A percentile compares a stretch with the other conserved stretches of the same genome.
phyloP scores from a whole-genome alignment of 2,888 invertebrate species.

The Chrysolina haemoptera region DNA sequence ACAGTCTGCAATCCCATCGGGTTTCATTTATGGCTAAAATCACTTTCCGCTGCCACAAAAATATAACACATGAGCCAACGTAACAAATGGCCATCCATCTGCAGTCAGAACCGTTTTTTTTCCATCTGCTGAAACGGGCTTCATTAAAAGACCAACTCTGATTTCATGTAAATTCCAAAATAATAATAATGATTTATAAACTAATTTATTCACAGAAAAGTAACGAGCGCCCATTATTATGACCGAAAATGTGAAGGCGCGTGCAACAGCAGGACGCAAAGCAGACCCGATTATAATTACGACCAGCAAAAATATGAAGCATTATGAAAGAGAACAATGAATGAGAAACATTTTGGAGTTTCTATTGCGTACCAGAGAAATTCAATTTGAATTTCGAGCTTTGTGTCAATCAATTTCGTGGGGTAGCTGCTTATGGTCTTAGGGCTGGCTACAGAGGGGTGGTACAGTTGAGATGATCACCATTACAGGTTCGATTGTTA shows the following conservation, averaged over 20 bases:
- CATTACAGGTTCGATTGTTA: too few species aligned
- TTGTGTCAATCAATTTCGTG: too few species aligned
- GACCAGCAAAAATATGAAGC: background rate
- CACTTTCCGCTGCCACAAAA: background rate
- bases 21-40: background rate
- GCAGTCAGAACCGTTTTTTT: background rate
- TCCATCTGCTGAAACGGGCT: constrained; percentile 7
- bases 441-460: too few species aligned
- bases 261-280: constrained; percentile 1
- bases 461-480: too few species aligned
- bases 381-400: too few species aligned
- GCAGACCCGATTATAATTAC: background rate
- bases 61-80: background rate
- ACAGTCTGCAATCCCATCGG: background rate
- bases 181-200: constrained; percentile 7
- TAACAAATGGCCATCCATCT: background rate
- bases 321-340: background rate
- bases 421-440: too few species aligned
- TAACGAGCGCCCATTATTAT: constrained; percentile 5
- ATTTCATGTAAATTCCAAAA: background rate
- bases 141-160: constrained; percentile 2
- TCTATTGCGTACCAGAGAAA: background rate
- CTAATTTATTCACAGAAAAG: background rate
- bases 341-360: background rate
- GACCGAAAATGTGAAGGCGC: background rate